Evolutionary conservation across 2,888 invertebrate genomes (phyloP), one percentile per base, ranked within the genome.

Genomic region (Troides oblongomaculatus): DNA sequence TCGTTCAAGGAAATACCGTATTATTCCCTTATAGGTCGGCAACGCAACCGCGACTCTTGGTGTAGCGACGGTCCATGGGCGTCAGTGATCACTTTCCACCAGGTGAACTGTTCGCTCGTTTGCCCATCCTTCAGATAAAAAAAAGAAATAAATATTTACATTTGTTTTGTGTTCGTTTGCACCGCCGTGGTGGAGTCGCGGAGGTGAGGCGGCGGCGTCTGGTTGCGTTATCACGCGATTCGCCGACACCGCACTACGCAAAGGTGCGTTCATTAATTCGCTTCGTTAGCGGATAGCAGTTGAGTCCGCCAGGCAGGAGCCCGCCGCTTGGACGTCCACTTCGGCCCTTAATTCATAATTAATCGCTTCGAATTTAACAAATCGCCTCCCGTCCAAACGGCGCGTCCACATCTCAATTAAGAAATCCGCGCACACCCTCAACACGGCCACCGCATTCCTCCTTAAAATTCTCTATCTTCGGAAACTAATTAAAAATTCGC

Each of bases 401-500:
- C 78, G 78, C 82, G 80, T 81, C 82, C 81, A 82, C 89, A 84
- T 89, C 89, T 90, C 89, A 91, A 92, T 92, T 92, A 90, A 91
- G 85, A 82, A 85, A 87, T 87, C 87, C 78, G 85, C 84, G 84
- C 83, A 82, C 86, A 87, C 80, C 81, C 81, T 78, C 77, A 82
- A 89, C 90, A 89, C 82, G 84, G 82, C 85, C 85, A 87, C 84
- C 78, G 89, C 89, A 90, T 91, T 88, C 90, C 90, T 85, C 83
- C 86, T 87, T 86, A 86, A 88, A 91, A 89, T 90, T 87, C 89
- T 86, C 88, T 90, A 91, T 90, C 90, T 90, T 92, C 86, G 92
- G 90, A 90, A 91, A 92, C 92, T 92, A 92, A 92, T 92, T 92
- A 92, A 92, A 92, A 92, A 92, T 92, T 91, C 91, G 91, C 89